Percentiles rank a stretch among this genome's conserved stretches.
Conservation (phyloP, 2,797 vertebrate species). For the Chrysocyon brachyurus region DNA sequence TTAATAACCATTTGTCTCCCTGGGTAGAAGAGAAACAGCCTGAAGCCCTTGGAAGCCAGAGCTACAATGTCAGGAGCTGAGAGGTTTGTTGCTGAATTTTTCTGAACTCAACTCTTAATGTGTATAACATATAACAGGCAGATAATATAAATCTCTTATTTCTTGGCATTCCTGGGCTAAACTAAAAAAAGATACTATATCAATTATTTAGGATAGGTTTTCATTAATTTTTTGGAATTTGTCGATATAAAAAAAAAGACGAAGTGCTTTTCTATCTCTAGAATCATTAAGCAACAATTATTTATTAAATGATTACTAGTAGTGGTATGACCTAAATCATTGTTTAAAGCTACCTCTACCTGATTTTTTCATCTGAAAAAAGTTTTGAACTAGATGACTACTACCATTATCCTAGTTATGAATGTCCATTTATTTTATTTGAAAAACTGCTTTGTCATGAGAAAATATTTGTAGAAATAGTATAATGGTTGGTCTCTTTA, state of each 20-base stretch:
- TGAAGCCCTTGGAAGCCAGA: neutral
- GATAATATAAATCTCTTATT: neutral
- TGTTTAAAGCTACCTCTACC: neutral
- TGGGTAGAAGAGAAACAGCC: neutral
- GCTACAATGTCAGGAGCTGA: neutral
- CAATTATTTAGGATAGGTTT: neutral
- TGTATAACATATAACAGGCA: neutral
- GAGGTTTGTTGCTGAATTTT: neutral
- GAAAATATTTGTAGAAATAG: neutral
- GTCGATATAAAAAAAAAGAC: neutral
- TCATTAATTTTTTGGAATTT: neutral
- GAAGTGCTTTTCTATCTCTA: neutral
- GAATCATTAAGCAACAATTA: neutral
- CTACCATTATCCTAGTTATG: neutral
- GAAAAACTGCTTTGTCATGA: neutral
- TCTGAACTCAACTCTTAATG: neutral
- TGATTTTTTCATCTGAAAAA: neutral
- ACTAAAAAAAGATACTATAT: neutral
- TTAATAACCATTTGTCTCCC: constrained; percentile 50
- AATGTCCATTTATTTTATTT: constrained; percentile 16
- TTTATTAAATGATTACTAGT: neutral
- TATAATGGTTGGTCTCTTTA: neutral
- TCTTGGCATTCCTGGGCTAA: neutral
- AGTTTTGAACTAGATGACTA: neutral
- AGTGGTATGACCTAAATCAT: neutral